These are phyloP conservation scores for Reticulitermes speratus DNA, from an alignment of 1,140 invertebrate species.

Conservation along the genomic window DNA sequence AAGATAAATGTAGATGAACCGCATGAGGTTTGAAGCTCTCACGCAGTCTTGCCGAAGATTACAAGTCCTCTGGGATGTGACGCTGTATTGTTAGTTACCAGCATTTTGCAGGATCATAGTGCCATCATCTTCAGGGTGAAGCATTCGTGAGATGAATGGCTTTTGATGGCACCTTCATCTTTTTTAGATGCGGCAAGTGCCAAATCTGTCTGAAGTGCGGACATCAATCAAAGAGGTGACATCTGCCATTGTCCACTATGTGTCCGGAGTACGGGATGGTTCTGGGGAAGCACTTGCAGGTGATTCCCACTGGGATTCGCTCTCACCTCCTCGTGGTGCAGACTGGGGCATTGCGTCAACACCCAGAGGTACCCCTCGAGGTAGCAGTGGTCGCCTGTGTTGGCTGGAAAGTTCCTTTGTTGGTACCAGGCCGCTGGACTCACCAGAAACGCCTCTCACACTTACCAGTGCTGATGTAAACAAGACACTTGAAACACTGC, in stretches of 20 bases:
- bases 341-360: not conserved
- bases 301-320: constrained; percentile 37
- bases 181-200: constrained; percentile 28
- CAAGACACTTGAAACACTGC: constrained; percentile 41
- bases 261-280: constrained; percentile 61
- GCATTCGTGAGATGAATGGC: too few relatives aligned
- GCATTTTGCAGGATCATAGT: too few relatives aligned
- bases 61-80: too few relatives aligned
- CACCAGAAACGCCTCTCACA: constrained; percentile 75
- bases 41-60: too few relatives aligned
- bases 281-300: constrained; percentile 40
- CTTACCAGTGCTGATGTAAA: constrained; percentile 46
- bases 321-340: constrained; percentile 9
- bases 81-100: too few relatives aligned
- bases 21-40: too few relatives aligned
- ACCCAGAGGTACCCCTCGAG: constrained; percentile 37
- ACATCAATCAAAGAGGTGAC: constrained; percentile 89
- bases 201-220: constrained; percentile 65
- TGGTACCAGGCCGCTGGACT: constrained; percentile 77
- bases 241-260: constrained; percentile 89
- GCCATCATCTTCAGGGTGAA: too few relatives aligned
- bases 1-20: too few relatives aligned
- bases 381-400: constrained; percentile 59
- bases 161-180: not conserved
- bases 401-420: constrained; percentile 93